Evolutionary conservation across 2,797 vertebrate species (phyloP), one percentile per base, ranked within the genome.

Genomic region (Clarias laeviceps): DNA sequence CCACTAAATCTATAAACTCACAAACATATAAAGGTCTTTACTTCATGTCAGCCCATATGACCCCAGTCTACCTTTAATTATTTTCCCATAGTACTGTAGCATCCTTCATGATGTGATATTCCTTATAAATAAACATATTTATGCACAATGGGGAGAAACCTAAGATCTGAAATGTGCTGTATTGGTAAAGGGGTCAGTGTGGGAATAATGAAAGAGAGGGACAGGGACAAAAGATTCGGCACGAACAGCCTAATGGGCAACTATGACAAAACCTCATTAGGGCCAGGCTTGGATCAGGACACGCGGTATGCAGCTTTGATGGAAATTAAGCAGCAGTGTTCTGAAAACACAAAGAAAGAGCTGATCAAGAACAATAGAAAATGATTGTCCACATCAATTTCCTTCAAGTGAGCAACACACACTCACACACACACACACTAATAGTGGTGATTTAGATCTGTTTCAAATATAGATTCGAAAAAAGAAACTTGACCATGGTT

Each of bases 201-300:
- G 62, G 80, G 80, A 64, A 82, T 78, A 68, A 82, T 29, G 29
- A 59, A 18, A 20, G 62, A 32, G 56, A n/a, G 50, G 54, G 77
- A 77, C 20, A n/a, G 64, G 54, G n/a, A 78, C 54, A 70, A 29
- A 57, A 62, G n/a, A 29, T 34, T 20, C 12, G n/a, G 68, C 45
- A 82, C 62, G 62, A 86, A 79, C 32, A 24, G 22, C 56, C 29
- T 68, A 70, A 57, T 78, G 64, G 27, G 56, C 2, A 18, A 81
- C 45, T 66, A 40, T 80, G 59, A 34, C 65, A 32, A 77, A 29
- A 20, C 57, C 82, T 87, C 84, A 82, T 84, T 87, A 86, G 64
- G 32, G 65, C 27, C 4, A 14, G 61, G 32, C 40, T 66, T 45
- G 56, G 54, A 45, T 32, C 32, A 83, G 62, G 57, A 34, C 17